Conservation (phyloP, 2,888 invertebrate genomes). For the Galeruca laticollis region DNA sequence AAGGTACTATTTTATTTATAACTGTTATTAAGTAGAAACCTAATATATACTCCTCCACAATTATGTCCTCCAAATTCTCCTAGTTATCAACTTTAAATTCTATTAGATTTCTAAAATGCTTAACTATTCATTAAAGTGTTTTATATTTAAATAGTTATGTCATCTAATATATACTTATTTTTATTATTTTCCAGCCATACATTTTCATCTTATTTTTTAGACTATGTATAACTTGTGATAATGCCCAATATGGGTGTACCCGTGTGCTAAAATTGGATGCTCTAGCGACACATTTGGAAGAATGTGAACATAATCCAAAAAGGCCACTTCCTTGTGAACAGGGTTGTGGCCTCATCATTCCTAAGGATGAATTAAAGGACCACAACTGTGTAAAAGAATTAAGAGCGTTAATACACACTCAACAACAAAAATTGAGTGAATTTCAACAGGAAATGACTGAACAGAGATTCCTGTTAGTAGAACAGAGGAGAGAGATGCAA, state of each 20-base stretch:
- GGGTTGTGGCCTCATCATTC: slow-evolving; percentile 93
- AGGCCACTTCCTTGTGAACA: slow-evolving; percentile 92
- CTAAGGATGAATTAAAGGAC: slow-evolving; percentile 93
- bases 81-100: too few relatives aligned
- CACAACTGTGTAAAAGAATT: slow-evolving; percentile 95
- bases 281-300: slow-evolving; percentile 85
- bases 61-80: background rate
- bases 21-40: background rate
- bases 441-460: slow-evolving; percentile 89
- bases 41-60: background rate
- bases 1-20: slow-evolving; percentile 69
- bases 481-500: slow-evolving; percentile 90
- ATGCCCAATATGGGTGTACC: slow-evolving; percentile 88
- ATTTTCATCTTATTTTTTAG: slow-evolving; percentile 66
- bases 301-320: slow-evolving; percentile 95
- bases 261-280: slow-evolving; percentile 88
- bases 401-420: slow-evolving; percentile 84
- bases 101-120: too few relatives aligned
- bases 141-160: background rate
- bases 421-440: slow-evolving; percentile 87
- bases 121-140: background rate
- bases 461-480: slow-evolving; percentile 87
- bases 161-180: background rate
- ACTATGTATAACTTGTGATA: slow-evolving; percentile 91
- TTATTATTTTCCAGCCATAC: background rate